Evolutionary conservation across 1,140 invertebrate genomes (phyloP).

Genomic region (Mercenaria mercenaria): DNA sequence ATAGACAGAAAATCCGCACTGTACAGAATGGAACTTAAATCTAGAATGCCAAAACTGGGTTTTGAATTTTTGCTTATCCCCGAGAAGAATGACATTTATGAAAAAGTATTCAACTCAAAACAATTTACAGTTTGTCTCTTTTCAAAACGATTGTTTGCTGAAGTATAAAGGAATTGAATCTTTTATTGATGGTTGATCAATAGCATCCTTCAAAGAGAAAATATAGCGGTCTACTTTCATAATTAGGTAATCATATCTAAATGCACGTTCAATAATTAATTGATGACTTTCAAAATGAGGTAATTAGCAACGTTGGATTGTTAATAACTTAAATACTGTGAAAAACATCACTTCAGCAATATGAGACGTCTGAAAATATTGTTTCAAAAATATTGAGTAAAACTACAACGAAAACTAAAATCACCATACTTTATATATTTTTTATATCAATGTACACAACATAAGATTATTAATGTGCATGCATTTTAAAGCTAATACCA

Average conservation of each 20-base stretch:
- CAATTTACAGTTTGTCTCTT: background rate
- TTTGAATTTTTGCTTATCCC: background rate
- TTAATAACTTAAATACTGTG: constrained; percentile 9
- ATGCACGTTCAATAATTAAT: background rate
- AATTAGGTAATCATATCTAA: background rate
- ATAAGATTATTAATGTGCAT: too few species aligned
- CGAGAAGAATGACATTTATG: background rate
- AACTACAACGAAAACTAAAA: too few species aligned
- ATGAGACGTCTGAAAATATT: background rate
- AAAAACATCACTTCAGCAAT: background rate
- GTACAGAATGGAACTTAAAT: too few species aligned
- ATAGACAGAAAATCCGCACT: too few species aligned
- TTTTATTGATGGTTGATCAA: background rate
- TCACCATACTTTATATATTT: too few species aligned
- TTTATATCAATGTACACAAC: too few species aligned
- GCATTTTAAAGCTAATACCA: too few species aligned
- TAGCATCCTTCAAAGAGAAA: background rate
- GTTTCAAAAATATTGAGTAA: too few species aligned
- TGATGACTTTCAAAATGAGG: constrained; percentile 2
- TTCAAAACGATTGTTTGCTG: background rate
- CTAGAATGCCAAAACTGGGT: background rate
- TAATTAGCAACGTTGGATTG: background rate
- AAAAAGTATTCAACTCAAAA: constrained; percentile 15
- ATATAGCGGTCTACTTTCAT: background rate
- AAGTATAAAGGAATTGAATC: background rate